These are phyloP conservation scores for Zosterops lateralis DNA, from an alignment of 2,113 vertebrate genomes.

Conservation along the genomic window DNA sequence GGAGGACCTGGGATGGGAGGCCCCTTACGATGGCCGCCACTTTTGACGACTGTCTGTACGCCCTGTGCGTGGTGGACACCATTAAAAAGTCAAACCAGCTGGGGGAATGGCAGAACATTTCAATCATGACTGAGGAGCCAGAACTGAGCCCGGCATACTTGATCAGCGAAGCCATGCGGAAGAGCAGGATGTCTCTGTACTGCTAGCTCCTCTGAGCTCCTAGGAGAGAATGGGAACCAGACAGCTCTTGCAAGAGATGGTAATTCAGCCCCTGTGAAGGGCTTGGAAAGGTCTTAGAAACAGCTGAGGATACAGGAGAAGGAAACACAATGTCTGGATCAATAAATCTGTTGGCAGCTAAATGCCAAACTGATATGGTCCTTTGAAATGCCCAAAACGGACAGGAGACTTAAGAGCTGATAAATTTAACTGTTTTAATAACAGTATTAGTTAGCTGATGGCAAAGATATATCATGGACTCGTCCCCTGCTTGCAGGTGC, in stretches of 20 bases:
- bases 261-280: background rate
- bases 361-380: background rate
- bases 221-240: background rate
- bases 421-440: slow-evolving; percentile 45
- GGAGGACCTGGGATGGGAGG: slow-evolving; percentile 93
- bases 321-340: background rate
- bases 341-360: background rate
- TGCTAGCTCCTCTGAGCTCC: slow-evolving; percentile 77
- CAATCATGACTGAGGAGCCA: slow-evolving; percentile 94
- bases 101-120: slow-evolving; percentile 97
- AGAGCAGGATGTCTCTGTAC: slow-evolving; percentile 95
- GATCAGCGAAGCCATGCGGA: slow-evolving; percentile 96
- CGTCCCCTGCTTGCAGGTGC: slow-evolving; percentile 48
- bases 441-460: slow-evolving; percentile 43
- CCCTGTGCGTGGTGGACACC: slow-evolving; percentile 95
- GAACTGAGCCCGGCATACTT: slow-evolving; percentile 93
- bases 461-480: background rate
- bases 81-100: slow-evolving; percentile 96
- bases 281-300: background rate
- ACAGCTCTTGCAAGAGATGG: slow-evolving; percentile 29
- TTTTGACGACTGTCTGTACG: slow-evolving; percentile 97
- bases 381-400: background rate
- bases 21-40: slow-evolving; percentile 97
- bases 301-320: background rate
- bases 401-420: slow-evolving; percentile 33